Evolutionary conservation across 2,888 invertebrate species (phyloP).

Genomic region (Tinea semifulvella): DNA sequence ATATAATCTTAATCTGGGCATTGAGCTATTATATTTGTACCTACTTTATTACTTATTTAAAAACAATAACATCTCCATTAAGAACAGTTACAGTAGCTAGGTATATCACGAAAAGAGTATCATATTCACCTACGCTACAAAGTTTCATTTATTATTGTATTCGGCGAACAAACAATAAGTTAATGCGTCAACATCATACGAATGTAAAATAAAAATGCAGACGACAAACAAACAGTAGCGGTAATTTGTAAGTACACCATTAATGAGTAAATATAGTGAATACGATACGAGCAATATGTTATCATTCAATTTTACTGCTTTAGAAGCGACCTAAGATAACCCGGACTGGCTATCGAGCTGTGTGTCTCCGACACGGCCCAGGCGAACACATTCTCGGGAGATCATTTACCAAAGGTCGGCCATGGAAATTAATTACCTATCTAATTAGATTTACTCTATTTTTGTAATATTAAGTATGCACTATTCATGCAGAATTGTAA

Average conservation of each 20-base stretch:
- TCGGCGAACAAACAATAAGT: not conserved
- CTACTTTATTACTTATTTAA: no score
- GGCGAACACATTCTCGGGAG: constrained; percentile 1
- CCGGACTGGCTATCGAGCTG: constrained; percentile 46
- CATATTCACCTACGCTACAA: not conserved
- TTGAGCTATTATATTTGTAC: no score
- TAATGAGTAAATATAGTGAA: constrained; percentile 57
- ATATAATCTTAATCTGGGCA: no score
- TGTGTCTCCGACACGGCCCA: constrained; percentile 30
- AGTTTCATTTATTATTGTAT: not conserved
- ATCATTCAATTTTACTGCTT: constrained; percentile 66
- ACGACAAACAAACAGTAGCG: constrained; percentile 34
- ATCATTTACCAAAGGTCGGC: constrained; percentile 19
- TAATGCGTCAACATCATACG: constrained; percentile 1
- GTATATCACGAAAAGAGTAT: not conserved
- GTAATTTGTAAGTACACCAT: constrained; percentile 52
- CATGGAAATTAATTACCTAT: constrained; percentile 11
- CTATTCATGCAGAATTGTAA: no score
- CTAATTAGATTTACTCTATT: not conserved
- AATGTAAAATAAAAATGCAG: constrained; percentile 12
- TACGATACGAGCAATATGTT: constrained; percentile 52
- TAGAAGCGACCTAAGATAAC: constrained; percentile 60
- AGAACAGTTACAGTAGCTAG: no score
- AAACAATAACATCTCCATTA: not conserved
- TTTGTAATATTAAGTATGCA: no score